These are phyloP conservation scores for Prolemur simus DNA, from an alignment of 2,113 vertebrate species.

Conservation along the genomic window DNA sequence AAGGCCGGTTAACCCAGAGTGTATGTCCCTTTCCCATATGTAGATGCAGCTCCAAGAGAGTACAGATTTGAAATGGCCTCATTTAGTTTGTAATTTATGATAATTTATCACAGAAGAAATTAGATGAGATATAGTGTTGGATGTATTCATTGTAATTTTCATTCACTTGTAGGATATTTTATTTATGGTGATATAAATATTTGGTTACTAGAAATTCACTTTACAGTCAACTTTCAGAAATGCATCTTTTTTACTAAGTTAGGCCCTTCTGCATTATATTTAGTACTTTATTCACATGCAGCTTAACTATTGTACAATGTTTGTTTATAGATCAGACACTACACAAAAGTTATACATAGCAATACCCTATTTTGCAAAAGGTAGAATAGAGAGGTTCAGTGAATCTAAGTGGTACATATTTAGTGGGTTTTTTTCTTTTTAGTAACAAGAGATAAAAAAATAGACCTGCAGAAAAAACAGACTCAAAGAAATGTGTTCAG, in stretches of 20 bases:
- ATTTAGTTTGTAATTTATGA: constrained; percentile 14
- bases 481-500: constrained; percentile 98
- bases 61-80: not conserved
- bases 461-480: constrained; percentile 98
- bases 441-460: constrained; percentile 98
- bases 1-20: not conserved
- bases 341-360: not conserved
- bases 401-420: not conserved
- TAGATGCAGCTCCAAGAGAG: not conserved
- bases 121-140: not conserved
- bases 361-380: not conserved
- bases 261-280: not conserved
- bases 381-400: not conserved
- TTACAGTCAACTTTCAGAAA: constrained; percentile 9
- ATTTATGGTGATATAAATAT: constrained; percentile 34
- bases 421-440: constrained; percentile 54
- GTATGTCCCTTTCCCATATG: not conserved
- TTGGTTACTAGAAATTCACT: not conserved
- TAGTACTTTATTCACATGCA: not conserved
- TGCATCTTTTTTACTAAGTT: not conserved
- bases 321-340: not conserved
- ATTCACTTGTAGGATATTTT: constrained; percentile 15
- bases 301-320: not conserved
- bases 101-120: not conserved
- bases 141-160: not conserved